A percentile compares a stretch with the other conserved stretches of the same genome.
phyloP scores from a whole-genome alignment of 2,113 vertebrate genomes.

The Xiphorhynchus elegans region DNA sequence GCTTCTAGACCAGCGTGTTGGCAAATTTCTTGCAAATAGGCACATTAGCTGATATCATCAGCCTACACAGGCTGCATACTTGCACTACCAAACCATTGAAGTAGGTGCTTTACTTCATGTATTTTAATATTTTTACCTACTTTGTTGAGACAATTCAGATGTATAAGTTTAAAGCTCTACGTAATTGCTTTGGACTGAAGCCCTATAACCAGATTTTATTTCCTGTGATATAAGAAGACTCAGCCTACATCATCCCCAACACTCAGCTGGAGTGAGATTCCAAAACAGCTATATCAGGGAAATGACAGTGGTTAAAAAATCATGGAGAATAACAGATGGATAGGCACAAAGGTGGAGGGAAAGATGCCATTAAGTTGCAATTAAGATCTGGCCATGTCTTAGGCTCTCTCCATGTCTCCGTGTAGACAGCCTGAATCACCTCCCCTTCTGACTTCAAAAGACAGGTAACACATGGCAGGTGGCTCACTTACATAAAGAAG shows the following conservation, averaged over 20 bases:
- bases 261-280: not conserved
- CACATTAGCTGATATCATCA: not conserved
- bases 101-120: not conserved
- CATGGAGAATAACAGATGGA: not conserved
- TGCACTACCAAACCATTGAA: not conserved
- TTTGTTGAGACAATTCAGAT: slow-evolving; percentile 7
- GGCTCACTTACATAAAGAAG: not conserved
- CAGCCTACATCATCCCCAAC: not conserved
- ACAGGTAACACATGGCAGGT: not conserved
- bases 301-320: not conserved
- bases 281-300: not conserved
- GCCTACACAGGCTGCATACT: not conserved
- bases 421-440: not conserved
- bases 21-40: slow-evolving; percentile 8
- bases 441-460: not conserved
- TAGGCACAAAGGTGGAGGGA: not conserved
- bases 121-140: not conserved
- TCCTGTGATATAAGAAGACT: not conserved
- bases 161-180: not conserved
- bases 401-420: not conserved
- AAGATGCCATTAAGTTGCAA: not conserved
- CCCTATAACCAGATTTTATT: not conserved
- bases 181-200: not conserved
- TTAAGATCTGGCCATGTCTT: not conserved
- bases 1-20: not conserved